Evolutionary conservation across 2,113 vertebrate genomes (phyloP).

Genomic region (Sapayoa aenigma): DNA sequence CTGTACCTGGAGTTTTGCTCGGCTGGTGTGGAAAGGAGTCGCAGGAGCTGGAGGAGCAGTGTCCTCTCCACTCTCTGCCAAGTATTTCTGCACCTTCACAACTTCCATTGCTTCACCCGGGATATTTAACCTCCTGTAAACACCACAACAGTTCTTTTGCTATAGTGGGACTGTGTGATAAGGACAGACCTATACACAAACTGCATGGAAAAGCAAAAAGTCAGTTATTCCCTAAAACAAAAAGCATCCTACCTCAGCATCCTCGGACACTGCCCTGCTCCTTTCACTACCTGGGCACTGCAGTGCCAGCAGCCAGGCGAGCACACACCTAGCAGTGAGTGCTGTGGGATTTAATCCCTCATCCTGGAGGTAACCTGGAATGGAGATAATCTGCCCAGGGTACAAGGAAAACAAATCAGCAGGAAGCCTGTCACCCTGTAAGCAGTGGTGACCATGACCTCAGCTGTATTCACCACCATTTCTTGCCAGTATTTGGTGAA

Average conservation of each 20-base stretch:
- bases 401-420: neutral
- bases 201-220: fast-evolving
- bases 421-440: constrained; percentile 14
- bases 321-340: neutral
- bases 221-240: neutral
- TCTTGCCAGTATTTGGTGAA: constrained; percentile 58
- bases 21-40: neutral
- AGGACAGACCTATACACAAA: neutral
- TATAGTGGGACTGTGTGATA: neutral
- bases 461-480: constrained; percentile 54
- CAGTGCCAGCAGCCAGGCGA: neutral
- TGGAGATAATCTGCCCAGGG: neutral
- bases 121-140: neutral
- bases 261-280: neutral
- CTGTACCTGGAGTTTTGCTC: neutral
- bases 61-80: neutral
- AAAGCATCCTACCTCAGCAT: neutral
- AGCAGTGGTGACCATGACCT: neutral
- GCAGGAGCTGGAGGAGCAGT: neutral
- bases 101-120: neutral
- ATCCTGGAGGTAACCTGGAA: neutral
- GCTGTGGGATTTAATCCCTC: neutral
- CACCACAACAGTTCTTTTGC: neutral
- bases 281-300: fast-evolving
- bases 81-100: neutral